These are phyloP conservation scores for Drosophila pseudotalamancana DNA, from an alignment of 2,888 invertebrate species.

Conservation along the genomic window DNA sequence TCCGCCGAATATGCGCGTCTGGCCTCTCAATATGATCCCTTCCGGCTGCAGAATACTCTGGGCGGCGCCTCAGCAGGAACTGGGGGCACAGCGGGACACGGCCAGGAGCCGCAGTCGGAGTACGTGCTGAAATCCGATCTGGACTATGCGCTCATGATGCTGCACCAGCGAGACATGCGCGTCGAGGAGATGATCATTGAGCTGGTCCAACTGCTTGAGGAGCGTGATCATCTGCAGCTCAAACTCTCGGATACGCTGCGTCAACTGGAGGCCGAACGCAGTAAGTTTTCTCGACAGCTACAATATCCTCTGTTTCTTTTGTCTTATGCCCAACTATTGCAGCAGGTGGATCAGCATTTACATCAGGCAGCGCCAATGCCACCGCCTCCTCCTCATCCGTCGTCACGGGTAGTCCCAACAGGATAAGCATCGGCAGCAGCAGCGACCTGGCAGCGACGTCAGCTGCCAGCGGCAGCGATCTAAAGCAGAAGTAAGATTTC, in stretches of 20 bases:
- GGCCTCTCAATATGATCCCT: slow-evolving; percentile 84
- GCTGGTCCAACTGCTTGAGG: slow-evolving; percentile 92
- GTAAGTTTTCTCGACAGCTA: not conserved
- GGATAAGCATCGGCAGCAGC: slow-evolving; percentile 31
- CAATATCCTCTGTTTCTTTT: not conserved
- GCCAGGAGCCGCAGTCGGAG: slow-evolving; percentile 42
- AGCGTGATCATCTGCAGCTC: slow-evolving; percentile 93
- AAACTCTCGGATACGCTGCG: slow-evolving; percentile 92
- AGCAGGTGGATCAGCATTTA: slow-evolving; percentile 18
- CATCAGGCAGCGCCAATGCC: slow-evolving; percentile 4
- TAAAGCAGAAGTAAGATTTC: slow-evolving; percentile 80
- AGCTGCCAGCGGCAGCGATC: slow-evolving; percentile 64
- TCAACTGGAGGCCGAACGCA: slow-evolving; percentile 87
- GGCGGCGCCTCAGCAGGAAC: slow-evolving; percentile 12
- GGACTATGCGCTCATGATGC: slow-evolving; percentile 92
- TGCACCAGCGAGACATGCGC: slow-evolving; percentile 93
- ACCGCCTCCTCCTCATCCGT: slow-evolving; percentile 5
- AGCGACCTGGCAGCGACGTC: slow-evolving; percentile 29
- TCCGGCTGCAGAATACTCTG: slow-evolving; percentile 78
- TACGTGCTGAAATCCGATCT: slow-evolving; percentile 87
- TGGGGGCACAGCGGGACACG: slow-evolving; percentile 2
- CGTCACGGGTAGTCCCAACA: slow-evolving; percentile 37
- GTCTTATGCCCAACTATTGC: not conserved
- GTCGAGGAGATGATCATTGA: slow-evolving; percentile 95
- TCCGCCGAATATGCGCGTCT: slow-evolving; percentile 86